Conservation (phyloP, 2,113 vertebrate species). For the Notarius quadriscutis region DNA sequence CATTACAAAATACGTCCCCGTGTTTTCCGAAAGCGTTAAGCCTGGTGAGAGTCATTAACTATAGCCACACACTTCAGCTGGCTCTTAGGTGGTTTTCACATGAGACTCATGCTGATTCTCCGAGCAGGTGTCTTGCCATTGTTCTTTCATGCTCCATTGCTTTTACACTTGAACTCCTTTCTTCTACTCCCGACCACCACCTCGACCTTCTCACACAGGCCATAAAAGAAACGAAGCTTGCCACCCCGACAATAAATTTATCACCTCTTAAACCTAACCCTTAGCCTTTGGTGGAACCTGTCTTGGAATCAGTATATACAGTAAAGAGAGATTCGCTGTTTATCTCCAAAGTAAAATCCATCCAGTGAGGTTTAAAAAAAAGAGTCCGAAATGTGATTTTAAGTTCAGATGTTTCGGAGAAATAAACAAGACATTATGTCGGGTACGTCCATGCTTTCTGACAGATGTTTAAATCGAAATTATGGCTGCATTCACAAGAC, state of each 20-base stretch:
- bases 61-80: slow-evolving; percentile 43
- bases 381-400: neutral
- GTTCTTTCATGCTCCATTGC: slow-evolving; percentile 76
- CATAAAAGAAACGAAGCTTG: slow-evolving; percentile 70
- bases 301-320: neutral
- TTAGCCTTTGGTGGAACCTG: slow-evolving; percentile 40
- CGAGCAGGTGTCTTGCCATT: slow-evolving; percentile 64
- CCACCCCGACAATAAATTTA: slow-evolving; percentile 76
- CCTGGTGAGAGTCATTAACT: slow-evolving; percentile 6
- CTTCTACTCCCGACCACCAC: slow-evolving; percentile 60
- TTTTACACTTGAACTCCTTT: slow-evolving; percentile 79
- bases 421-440: neutral
- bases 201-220: slow-evolving; percentile 69
- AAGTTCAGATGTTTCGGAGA: neutral
- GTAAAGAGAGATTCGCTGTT: neutral
- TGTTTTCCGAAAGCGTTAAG: neutral
- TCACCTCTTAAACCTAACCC: slow-evolving; percentile 76
- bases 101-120: slow-evolving; percentile 48
- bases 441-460: neutral
- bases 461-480: neutral
- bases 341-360: neutral
- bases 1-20: neutral
- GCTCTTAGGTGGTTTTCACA: slow-evolving; percentile 59
- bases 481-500: neutral
- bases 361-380: neutral